Percentiles rank a stretch among this genome's conserved stretches.
Evolutionary conservation across 1,140 invertebrate species (phyloP).

Genomic region (Micrasema longulum): DNA sequence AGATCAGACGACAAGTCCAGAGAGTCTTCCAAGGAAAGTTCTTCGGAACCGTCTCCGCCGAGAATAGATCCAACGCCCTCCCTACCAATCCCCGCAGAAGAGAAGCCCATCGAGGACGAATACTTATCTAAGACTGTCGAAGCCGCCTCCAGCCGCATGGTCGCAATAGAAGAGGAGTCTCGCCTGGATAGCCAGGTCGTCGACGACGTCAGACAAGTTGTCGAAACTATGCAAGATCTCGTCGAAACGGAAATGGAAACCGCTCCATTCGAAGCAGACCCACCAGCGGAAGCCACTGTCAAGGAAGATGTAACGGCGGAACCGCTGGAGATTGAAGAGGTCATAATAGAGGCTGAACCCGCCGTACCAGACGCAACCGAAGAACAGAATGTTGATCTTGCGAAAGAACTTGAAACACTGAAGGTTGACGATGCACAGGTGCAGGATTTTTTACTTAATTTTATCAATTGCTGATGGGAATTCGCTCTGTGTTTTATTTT

Average conservation of each 20-base stretch:
- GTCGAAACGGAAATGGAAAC: background rate
- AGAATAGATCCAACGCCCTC: background rate
- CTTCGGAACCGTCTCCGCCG: background rate
- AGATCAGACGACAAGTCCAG: constrained; percentile 6
- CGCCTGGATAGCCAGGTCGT: background rate
- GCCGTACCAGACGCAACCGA: too few relatives aligned
- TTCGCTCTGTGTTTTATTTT: too few relatives aligned
- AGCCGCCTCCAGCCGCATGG: background rate
- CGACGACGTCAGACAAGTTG: background rate
- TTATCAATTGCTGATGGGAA: too few relatives aligned
- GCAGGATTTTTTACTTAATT: too few relatives aligned
- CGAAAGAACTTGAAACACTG: too few relatives aligned
- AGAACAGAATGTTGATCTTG: too few relatives aligned
- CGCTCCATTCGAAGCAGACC: background rate
- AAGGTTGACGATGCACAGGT: too few relatives aligned
- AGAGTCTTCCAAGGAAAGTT: constrained; percentile 28
- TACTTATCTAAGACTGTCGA: too few relatives aligned
- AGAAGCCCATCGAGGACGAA: background rate
- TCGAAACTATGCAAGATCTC: background rate
- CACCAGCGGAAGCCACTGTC: too few relatives aligned
- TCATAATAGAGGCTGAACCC: too few relatives aligned
- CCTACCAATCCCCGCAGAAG: background rate
- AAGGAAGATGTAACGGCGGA: too few relatives aligned
- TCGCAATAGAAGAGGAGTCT: background rate
- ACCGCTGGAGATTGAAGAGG: too few relatives aligned